Evolutionary conservation across 2,888 invertebrate genomes (phyloP), one percentile per base, ranked within the genome.

Genomic region (Ferdinandea cuprea): DNA sequence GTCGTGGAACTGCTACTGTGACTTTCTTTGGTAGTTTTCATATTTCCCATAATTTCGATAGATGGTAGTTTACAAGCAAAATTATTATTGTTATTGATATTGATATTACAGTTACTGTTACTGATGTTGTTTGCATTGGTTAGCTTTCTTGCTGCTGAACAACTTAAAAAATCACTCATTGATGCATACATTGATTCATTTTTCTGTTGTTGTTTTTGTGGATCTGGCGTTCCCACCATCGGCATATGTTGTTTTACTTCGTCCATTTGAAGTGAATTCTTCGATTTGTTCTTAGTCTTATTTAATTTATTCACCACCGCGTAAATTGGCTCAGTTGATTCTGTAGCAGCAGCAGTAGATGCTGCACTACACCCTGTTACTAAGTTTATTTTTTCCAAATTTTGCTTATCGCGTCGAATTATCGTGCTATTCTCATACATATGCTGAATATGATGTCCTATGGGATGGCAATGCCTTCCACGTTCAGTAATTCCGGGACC

Each of bases 251-350:
- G 77, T 52, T 71, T 85, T 9, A 59, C 61, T 54, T 83, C 72
- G 21, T 78, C 80, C 77, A 79, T 86, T 54, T 32, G 58, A 44
- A 73, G 80, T 17, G 89, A 87, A 85, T 89, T 89, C 28, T 87
- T 87, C 54, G 88, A 50, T 86, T 91, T 91, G 85, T 91, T 90
- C 85, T 91, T 91, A 44, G 89, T 85, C 87, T 92, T 92, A 85
- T 90, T 91, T 58, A 88, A 88, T 81, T 91, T 91, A 85, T 91
- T 90, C 35, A 91, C 90, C 81, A 91, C 89, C n/a, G 92, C 91
- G 85, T 91, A 91, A 54, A 91, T 89, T 8, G 91, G 90, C 79
- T 88, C 89, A 79, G 84, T 46, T 58, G 68, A 54, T 52, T 85
- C 74, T 59, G 58, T 46, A 50, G 85, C 81, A 13, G 78, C 71